phyloP scores from a whole-genome alignment of 2,888 invertebrate species.

The Dendrolimus pini region DNA sequence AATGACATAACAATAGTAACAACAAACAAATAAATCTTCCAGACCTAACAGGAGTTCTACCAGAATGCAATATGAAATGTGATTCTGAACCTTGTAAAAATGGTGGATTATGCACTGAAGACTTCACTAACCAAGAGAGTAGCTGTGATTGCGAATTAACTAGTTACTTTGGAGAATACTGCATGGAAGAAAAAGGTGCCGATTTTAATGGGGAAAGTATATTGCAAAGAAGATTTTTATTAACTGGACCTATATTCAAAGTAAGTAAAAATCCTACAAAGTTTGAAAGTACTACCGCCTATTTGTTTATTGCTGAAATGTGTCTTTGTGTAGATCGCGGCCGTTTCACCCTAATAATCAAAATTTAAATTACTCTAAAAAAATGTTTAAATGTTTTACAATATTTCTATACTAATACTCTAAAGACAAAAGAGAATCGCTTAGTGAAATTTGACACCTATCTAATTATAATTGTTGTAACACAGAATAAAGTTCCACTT shows the following conservation, averaged over 20 bases:
- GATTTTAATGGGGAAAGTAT: constrained; percentile 93
- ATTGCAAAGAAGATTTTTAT: constrained; percentile 84
- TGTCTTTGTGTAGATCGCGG: too few species aligned
- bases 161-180: constrained; percentile 92
- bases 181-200: constrained; percentile 92
- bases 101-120: constrained; percentile 91
- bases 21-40: constrained; percentile 6
- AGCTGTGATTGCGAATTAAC: constrained; percentile 93
- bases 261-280: constrained; percentile 22
- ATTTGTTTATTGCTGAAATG: too few species aligned
- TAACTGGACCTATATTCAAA: constrained; percentile 81
- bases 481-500: not conserved
- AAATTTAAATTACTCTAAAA: too few species aligned
- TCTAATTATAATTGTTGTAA: not conserved
- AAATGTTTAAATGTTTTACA: too few species aligned
- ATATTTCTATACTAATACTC: too few species aligned
- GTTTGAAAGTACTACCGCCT: too few species aligned
- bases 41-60: constrained; percentile 82
- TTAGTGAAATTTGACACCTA: not conserved
- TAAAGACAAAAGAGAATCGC: not conserved
- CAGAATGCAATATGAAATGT: constrained; percentile 93
- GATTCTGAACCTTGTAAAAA: constrained; percentile 92
- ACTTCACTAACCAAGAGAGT: constrained; percentile 90
- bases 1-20: too few species aligned
- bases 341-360: too few species aligned